Evolutionary conservation across 2,888 invertebrate species (phyloP).

Genomic region (Iselma pallidipennis): DNA sequence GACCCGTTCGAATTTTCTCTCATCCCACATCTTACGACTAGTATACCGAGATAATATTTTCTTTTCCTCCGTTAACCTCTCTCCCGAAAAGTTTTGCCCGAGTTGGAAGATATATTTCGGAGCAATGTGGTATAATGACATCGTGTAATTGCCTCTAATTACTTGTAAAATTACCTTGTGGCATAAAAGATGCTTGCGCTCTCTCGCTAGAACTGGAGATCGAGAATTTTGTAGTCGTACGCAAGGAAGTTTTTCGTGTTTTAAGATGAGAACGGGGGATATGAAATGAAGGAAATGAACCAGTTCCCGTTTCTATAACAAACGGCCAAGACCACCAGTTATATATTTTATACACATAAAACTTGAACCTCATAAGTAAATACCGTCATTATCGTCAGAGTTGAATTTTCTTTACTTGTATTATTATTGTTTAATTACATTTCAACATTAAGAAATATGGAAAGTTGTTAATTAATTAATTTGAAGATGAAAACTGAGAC

Average conservation of each 20-base stretch:
- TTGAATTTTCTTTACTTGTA: conserved; percentile 49
- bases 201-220: neutral
- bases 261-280: neutral
- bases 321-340: conserved; percentile 10
- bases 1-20: neutral
- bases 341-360: conserved; percentile 14
- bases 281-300: conserved; percentile 50
- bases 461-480: conserved; percentile 53
- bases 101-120: conserved; percentile 48
- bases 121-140: conserved; percentile 54
- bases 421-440: conserved; percentile 56
- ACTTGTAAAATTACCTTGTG: conserved; percentile 60
- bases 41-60: conserved; percentile 1
- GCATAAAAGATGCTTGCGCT: conserved; percentile 55
- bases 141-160: conserved; percentile 59
- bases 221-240: conserved; percentile 31
- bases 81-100: conserved; percentile 1
- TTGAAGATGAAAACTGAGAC: conserved; percentile 35
- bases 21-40: neutral
- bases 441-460: conserved; percentile 49
- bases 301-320: conserved; percentile 33
- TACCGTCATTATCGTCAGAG: conserved; percentile 33
- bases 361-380: conserved; percentile 41
- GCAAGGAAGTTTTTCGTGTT: conserved; percentile 48
- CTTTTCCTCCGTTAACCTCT: conserved; percentile 9